Conservation (phyloP, 2,113 vertebrate species). For the Rhegmatorhina hoffmannsi region DNA sequence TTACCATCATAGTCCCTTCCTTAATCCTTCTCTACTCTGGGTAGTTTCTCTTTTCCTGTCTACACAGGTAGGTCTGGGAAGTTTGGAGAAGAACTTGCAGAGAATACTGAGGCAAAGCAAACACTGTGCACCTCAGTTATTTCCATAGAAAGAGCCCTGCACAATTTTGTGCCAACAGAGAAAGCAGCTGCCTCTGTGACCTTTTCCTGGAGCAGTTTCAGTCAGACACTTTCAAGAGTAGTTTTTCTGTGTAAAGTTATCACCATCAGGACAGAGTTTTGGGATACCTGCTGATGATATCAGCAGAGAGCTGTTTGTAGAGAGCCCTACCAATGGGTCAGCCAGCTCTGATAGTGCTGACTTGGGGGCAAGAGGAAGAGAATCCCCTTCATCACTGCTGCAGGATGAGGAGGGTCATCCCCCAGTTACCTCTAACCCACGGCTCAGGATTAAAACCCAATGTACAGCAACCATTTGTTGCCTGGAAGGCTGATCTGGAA, state of each 20-base stretch:
- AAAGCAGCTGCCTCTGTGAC: conserved; percentile 1
- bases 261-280: not conserved
- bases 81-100: not conserved
- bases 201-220: not conserved
- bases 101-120: not conserved
- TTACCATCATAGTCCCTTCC: not conserved
- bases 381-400: not conserved
- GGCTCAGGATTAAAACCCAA: not conserved
- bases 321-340: not conserved
- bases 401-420: not conserved
- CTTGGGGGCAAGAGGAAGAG: not conserved
- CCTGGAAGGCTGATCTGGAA: not conserved
- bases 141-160: not conserved
- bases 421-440: too few species aligned
- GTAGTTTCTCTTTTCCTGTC: not conserved
- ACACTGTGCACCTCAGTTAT: not conserved
- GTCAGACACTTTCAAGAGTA: not conserved
- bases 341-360: not conserved
- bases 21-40: not conserved
- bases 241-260: not conserved
- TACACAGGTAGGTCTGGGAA: not conserved
- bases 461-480: accelerated
- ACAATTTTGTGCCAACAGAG: not conserved
- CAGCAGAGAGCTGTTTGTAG: not conserved
- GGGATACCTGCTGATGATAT: not conserved